Percentiles rank a stretch among this genome's conserved stretches.
These are phyloP conservation scores for Gadopsis marmoratus DNA, from an alignment of 2,797 vertebrate species.

Conservation along the genomic window DNA sequence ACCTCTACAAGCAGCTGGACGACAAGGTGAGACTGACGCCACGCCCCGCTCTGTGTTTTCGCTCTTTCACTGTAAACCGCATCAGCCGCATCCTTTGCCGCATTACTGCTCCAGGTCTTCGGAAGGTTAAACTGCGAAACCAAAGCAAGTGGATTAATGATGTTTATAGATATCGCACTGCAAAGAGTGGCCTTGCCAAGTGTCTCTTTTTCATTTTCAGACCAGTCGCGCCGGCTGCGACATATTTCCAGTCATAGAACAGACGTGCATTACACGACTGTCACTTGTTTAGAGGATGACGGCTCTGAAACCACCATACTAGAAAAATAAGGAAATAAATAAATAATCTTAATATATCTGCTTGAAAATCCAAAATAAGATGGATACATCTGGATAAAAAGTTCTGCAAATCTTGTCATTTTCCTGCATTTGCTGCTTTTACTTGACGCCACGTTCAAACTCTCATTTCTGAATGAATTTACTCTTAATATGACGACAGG, in stretches of 20 bases:
- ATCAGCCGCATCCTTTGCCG: neutral
- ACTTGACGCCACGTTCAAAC: neutral
- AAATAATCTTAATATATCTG: neutral
- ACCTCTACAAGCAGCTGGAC: conserved; percentile 93
- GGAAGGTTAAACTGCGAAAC: neutral
- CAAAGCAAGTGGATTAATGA: too few species aligned
- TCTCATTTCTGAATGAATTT: neutral
- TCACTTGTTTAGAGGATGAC: too few species aligned
- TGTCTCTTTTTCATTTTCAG: too few species aligned
- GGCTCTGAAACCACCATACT: too few species aligned
- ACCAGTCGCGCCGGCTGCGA: too few species aligned
- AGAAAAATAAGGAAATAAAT: too few species aligned
- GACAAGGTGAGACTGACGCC: conserved; percentile 86
- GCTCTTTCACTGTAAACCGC: neutral
- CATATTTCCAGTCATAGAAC: too few species aligned
- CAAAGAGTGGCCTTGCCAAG: too few species aligned
- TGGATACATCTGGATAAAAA: neutral
- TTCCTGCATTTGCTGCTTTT: neutral
- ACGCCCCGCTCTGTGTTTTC: neutral
- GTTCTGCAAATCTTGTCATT: neutral
- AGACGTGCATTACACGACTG: too few species aligned
- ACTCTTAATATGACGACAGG: conserved; percentile 75
- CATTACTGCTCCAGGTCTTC: too few species aligned
- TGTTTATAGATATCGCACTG: too few species aligned
- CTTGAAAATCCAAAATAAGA: neutral